phyloP scores from a whole-genome alignment of 2,113 vertebrate genomes.

The Heliornis fulica region DNA sequence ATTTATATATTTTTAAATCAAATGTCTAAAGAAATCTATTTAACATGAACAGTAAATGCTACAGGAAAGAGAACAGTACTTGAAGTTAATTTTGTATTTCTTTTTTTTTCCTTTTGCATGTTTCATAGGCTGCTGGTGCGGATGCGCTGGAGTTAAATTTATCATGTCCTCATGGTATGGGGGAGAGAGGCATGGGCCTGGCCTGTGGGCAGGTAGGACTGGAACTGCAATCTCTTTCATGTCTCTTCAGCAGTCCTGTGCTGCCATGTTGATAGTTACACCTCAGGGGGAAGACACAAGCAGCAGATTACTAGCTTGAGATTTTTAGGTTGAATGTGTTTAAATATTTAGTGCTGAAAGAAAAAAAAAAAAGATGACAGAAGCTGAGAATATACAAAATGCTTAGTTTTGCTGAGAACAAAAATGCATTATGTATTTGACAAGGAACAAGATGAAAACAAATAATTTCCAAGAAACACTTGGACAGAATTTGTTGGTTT shows the following conservation, averaged over 20 bases:
- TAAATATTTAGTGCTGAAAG: constrained; percentile 73
- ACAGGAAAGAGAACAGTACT: neutral
- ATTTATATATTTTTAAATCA: no score
- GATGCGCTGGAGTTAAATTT: constrained; percentile 96
- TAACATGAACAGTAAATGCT: neutral
- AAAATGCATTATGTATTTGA: constrained; percentile 70
- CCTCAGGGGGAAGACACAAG: constrained; percentile 11
- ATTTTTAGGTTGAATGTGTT: constrained; percentile 53
- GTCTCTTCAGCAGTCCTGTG: neutral
- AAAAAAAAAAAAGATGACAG: constrained; percentile 10
- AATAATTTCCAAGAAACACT: constrained; percentile 43
- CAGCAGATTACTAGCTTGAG: constrained; percentile 40
- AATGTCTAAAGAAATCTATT: neutral
- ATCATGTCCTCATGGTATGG: constrained; percentile 96
- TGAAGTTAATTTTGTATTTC: neutral
- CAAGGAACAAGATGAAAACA: constrained; percentile 66
- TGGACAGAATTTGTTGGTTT: constrained; percentile 59
- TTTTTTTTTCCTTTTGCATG: neutral
- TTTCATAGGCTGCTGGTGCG: constrained; percentile 83
- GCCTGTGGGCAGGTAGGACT: constrained; percentile 91
- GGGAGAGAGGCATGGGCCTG: constrained; percentile 95
- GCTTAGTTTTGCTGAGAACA: constrained; percentile 65
- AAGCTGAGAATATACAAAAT: constrained; percentile 50
- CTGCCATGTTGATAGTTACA: neutral
- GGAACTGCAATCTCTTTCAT: neutral